phyloP scores from a whole-genome alignment of 2,113 vertebrate species.

The Chunga burmeisteri region DNA sequence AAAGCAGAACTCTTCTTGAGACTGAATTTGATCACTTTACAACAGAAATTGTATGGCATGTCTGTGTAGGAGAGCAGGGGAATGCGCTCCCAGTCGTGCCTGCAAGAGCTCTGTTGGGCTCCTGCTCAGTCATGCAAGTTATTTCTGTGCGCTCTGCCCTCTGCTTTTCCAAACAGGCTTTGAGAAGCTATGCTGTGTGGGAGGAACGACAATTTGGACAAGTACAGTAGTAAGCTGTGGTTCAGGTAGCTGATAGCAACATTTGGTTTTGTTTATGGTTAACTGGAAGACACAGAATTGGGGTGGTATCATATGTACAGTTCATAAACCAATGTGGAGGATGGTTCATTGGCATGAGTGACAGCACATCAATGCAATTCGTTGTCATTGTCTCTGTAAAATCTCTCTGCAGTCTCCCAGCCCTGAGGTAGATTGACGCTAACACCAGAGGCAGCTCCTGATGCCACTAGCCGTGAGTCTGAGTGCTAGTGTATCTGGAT shows the following conservation, averaged over 20 bases:
- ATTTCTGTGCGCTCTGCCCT: neutral
- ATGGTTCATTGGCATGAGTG: neutral
- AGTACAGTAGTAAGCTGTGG: neutral
- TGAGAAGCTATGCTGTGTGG: neutral
- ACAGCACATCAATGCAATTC: neutral
- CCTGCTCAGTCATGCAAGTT: neutral
- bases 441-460: neutral
- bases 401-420: neutral
- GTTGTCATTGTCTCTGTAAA: neutral
- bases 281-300: neutral
- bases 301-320: neutral
- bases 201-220: neutral
- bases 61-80: neutral
- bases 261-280: neutral
- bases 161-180: neutral
- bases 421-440: neutral
- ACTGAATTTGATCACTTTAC: neutral
- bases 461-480: neutral
- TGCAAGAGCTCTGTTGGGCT: fast-evolving
- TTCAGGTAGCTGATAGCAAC: neutral
- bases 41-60: neutral
- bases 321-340: neutral
- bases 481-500: neutral
- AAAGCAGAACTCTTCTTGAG: neutral
- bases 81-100: neutral